phyloP scores from a whole-genome alignment of 2,113 vertebrate species.

The Halichoerus grypus region DNA sequence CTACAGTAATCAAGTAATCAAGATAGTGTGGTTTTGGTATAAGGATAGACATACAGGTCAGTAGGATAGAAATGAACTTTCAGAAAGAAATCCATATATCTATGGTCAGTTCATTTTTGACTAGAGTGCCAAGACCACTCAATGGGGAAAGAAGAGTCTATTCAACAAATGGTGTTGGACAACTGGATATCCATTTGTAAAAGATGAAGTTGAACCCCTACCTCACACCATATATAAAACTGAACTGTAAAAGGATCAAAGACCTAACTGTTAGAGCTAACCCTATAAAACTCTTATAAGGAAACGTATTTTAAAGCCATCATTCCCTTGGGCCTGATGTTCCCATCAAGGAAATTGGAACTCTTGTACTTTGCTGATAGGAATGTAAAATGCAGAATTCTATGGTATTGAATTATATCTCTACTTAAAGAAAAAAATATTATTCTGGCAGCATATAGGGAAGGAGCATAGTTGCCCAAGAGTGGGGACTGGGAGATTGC shows the following conservation, averaged over 20 bases:
- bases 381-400: not conserved
- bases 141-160: not conserved
- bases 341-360: not conserved
- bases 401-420: not conserved
- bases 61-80: not conserved
- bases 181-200: not conserved
- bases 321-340: not conserved
- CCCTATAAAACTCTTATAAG: not conserved
- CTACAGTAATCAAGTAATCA: conserved; percentile 24
- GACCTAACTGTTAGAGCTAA: not conserved
- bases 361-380: not conserved
- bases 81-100: not conserved
- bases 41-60: not conserved
- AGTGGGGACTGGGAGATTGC: not conserved
- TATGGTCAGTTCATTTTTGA: not conserved
- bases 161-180: not conserved
- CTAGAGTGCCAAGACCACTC: not conserved
- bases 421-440: not conserved
- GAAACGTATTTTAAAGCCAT: not conserved
- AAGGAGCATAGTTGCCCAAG: not conserved
- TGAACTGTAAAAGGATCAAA: not conserved
- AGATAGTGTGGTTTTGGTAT: not conserved
- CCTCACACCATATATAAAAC: not conserved
- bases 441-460: not conserved
- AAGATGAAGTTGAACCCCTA: not conserved